Percentiles rank a stretch among this genome's conserved stretches.
Evolutionary conservation across 1,140 invertebrate species (phyloP).

Genomic region (Caerostris darwini): DNA sequence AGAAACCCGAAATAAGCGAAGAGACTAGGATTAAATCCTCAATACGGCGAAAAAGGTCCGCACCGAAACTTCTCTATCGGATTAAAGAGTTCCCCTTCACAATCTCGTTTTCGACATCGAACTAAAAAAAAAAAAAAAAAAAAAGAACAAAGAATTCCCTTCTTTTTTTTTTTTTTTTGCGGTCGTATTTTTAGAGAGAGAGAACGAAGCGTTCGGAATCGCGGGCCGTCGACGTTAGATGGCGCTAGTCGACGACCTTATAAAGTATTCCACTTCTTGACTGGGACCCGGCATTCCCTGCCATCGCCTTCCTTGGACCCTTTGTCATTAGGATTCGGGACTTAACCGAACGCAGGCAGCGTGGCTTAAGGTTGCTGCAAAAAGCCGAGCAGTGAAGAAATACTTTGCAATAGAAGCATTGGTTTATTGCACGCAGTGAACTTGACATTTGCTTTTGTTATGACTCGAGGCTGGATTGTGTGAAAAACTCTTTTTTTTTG

Average conservation of each 20-base stretch:
- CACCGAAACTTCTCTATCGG: slow-evolving; percentile 39
- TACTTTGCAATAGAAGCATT: neutral
- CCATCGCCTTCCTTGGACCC: neutral
- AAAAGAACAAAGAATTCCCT: neutral
- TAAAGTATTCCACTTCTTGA: slow-evolving; percentile 37
- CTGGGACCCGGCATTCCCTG: slow-evolving; percentile 22
- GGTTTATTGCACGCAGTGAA: slow-evolving; percentile 8
- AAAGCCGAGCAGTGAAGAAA: neutral
- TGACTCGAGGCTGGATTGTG: slow-evolving; percentile 10
- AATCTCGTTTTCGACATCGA: slow-evolving; percentile 39
- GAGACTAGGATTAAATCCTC: slow-evolving; percentile 24
- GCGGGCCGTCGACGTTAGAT: slow-evolving; percentile 37
- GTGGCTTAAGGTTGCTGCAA: neutral
- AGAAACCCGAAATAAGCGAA: neutral
- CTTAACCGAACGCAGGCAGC: neutral
- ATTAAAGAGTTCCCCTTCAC: slow-evolving; percentile 35
- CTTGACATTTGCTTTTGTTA: slow-evolving; percentile 47
- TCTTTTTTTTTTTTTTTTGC: neutral
- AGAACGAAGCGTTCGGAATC: neutral
- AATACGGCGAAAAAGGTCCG: slow-evolving; percentile 20
- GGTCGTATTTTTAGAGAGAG: slow-evolving; percentile 6
- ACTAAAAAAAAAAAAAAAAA: neutral
- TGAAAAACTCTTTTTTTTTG: neutral
- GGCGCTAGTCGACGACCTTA: slow-evolving; percentile 47
- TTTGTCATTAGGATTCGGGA: neutral